Conservation (phyloP, 2,113 vertebrate genomes). For the Zootoca vivipara region DNA sequence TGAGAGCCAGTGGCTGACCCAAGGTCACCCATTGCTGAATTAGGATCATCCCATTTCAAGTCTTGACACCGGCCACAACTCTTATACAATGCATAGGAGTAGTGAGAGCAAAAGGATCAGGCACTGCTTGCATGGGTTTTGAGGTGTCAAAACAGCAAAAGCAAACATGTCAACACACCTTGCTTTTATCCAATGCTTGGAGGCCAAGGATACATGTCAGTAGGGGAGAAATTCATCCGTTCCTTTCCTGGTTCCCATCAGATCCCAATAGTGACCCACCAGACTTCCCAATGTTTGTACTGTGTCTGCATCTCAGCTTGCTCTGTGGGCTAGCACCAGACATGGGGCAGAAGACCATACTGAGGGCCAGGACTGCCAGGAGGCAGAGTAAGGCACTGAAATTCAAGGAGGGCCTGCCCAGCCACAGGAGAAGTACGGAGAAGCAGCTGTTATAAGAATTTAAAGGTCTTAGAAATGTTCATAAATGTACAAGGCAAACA, state of each 20-base stretch:
- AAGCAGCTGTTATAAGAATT: too few species aligned
- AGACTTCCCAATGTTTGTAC: neutral
- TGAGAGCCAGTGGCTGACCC: neutral
- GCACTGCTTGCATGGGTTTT: neutral
- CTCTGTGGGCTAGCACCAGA: neutral
- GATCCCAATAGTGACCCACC: neutral
- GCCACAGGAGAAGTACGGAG: too few species aligned
- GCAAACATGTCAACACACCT: neutral
- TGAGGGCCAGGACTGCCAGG: neutral
- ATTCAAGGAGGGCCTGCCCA: too few species aligned
- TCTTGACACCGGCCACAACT: neutral
- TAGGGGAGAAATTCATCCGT: neutral
- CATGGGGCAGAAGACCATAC: neutral
- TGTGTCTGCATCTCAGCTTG: neutral
- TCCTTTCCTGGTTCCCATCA: neutral
- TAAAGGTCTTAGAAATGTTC: too few species aligned
- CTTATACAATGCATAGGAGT: neutral
- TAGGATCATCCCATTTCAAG: neutral
- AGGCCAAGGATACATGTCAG: neutral
- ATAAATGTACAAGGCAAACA: too few species aligned
- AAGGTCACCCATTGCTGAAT: neutral
- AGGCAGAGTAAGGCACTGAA: too few species aligned
- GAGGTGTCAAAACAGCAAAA: too few species aligned
- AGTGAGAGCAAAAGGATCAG: neutral
- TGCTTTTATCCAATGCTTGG: too few species aligned